Percentiles rank a stretch among this genome's conserved stretches.
Evolutionary conservation across 2,888 invertebrate genomes (phyloP).

Genomic region (Polylopha cassiicola): DNA sequence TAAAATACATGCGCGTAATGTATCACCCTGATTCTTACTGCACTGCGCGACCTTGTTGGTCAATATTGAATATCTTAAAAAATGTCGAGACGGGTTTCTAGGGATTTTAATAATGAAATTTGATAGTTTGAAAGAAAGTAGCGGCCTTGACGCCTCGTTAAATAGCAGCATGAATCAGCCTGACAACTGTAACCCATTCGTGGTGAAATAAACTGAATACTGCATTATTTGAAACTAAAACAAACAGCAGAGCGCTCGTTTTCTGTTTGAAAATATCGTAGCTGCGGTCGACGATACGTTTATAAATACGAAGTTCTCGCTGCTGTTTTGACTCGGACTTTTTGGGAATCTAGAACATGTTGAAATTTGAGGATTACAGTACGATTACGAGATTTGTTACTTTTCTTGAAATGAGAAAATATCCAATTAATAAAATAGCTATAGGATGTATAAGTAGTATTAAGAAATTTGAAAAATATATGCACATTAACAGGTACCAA

Average conservation of each 20-base stretch:
- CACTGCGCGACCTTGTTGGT: background rate
- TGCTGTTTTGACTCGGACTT: conserved; percentile 3
- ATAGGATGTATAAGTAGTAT: no score
- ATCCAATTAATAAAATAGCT: no score
- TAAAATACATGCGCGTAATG: conserved; percentile 3
- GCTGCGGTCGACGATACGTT: conserved; percentile 25
- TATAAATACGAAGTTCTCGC: conserved; percentile 11
- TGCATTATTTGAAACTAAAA: conserved; percentile 50
- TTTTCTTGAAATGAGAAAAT: no score
- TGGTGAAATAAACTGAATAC: conserved; percentile 49
- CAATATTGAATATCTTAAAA: conserved; percentile 1
- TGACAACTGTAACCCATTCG: conserved; percentile 50
- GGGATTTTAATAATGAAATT: conserved; percentile 19
- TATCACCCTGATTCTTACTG: background rate
- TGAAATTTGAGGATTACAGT: background rate
- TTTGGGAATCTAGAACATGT: background rate
- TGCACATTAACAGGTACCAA: no score
- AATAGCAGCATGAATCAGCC: conserved; percentile 58
- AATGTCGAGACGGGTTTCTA: conserved; percentile 1
- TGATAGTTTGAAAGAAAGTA: conserved; percentile 51
- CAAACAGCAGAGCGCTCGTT: conserved; percentile 38
- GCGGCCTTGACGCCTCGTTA: conserved; percentile 62
- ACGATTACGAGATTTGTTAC: no score
- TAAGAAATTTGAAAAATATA: no score
- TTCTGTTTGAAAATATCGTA: conserved; percentile 31